A percentile compares a stretch with the other conserved stretches of the same genome.
phyloP scores from a whole-genome alignment of 2,797 vertebrate genomes.

The Melanotaenia boesemani region DNA sequence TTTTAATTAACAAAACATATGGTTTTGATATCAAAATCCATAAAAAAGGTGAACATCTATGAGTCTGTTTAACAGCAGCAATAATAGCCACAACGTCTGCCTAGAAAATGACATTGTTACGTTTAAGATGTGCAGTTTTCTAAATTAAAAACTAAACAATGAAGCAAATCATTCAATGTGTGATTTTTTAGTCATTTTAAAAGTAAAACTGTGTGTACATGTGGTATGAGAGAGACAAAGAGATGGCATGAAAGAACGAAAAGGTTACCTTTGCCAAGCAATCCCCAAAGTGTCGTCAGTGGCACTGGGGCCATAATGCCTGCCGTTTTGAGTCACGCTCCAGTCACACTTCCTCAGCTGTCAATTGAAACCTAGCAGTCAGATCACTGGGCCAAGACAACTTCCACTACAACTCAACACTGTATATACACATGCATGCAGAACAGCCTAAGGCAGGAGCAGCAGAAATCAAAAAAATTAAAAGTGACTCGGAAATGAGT shows the following conservation, averaged over 20 bases:
- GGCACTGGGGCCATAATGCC: constrained; percentile 99
- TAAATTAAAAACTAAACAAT: constrained; percentile 18
- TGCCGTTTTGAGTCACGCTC: constrained; percentile 99
- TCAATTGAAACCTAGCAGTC: constrained; percentile 99
- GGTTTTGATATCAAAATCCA: neutral
- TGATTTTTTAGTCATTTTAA: constrained; percentile 24
- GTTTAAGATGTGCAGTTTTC: constrained; percentile 14
- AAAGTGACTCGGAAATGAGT: constrained; percentile 23
- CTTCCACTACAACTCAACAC: constrained; percentile 85
- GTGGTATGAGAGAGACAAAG: constrained; percentile 51
- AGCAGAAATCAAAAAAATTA: constrained; percentile 14
- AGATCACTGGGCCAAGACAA: constrained; percentile 97
- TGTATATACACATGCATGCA: constrained; percentile 73
- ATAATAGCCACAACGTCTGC: constrained; percentile 18
- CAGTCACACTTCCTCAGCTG: constrained; percentile 99
- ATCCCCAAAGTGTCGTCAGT: constrained; percentile 99
- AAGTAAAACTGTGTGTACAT: constrained; percentile 35
- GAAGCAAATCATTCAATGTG: constrained; percentile 29
- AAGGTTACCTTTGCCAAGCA: constrained; percentile 99
- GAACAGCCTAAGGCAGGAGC: constrained; percentile 51
- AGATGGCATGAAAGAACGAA: constrained; percentile 94
- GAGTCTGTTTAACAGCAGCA: neutral
- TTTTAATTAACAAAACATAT: constrained; percentile 16
- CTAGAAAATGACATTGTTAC: constrained; percentile 4
- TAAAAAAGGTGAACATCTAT: neutral